Conservation (phyloP, 2,797 vertebrate genomes). For the Sphenodon punctatus region DNA sequence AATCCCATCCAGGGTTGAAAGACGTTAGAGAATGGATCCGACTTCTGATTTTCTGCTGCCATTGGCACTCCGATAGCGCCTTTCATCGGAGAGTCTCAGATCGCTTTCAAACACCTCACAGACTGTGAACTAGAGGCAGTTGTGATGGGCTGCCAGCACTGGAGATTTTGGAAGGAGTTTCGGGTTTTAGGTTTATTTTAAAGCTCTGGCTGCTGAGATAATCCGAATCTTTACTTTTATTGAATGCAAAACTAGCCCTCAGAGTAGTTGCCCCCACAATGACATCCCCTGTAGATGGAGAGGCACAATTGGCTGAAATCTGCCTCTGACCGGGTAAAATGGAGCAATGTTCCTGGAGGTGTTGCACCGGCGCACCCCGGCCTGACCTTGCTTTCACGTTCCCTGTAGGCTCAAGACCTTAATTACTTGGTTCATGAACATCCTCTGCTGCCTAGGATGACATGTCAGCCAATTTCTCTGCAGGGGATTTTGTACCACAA, state of each 20-base stretch:
- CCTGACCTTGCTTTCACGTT: not conserved
- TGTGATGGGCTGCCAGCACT: too few relatives aligned
- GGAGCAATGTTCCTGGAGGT: too few relatives aligned
- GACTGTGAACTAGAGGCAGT: not conserved
- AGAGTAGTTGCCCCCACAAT: too few relatives aligned
- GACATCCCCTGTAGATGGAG: too few relatives aligned
- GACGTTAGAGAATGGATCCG: not conserved
- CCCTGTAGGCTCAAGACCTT: not conserved
- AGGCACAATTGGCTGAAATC: too few relatives aligned
- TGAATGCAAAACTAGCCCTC: too few relatives aligned
- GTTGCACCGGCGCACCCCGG: too few relatives aligned
- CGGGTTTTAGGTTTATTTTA: too few relatives aligned
- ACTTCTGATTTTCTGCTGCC: not conserved
- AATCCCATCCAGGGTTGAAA: fast-evolving
- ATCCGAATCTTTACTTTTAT: too few relatives aligned
- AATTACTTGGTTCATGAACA: not conserved
- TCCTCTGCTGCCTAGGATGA: not conserved
- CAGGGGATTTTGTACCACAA: not conserved
- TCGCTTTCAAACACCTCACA: not conserved
- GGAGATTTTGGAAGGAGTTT: too few relatives aligned
- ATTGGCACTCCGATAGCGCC: not conserved
- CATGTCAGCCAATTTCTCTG: not conserved
- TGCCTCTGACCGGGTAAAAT: too few relatives aligned
- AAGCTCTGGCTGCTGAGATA: too few relatives aligned
- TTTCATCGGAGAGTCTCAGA: not conserved